Evolutionary conservation across 1,140 invertebrate species (phyloP).

Genomic region (Teleopsis dalmanni): DNA sequence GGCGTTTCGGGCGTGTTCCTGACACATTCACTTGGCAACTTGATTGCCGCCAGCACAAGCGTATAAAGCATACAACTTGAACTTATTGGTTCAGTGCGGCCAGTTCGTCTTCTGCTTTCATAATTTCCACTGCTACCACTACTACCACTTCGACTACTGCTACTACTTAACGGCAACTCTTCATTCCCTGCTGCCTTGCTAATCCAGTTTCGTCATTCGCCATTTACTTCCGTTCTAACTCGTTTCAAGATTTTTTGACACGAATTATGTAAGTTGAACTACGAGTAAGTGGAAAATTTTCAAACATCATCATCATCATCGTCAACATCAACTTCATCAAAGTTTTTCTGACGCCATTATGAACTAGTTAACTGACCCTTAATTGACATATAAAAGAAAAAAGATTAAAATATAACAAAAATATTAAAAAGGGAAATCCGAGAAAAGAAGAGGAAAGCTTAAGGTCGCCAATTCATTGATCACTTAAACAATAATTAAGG

Average conservation of each 20-base stretch:
- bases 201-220: no score
- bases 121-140: no score
- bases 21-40: constrained; percentile 6
- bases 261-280: constrained; percentile 7
- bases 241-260: no score
- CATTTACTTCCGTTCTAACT: no score
- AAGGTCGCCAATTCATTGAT: no score
- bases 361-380: constrained; percentile 9
- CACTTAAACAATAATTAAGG: no score
- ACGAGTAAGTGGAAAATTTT: background rate
- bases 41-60: no score
- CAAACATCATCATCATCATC: background rate
- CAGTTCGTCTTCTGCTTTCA: background rate
- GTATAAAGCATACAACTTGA: no score
- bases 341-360: constrained; percentile 7
- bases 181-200: no score
- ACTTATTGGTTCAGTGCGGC: background rate
- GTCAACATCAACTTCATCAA: background rate
- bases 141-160: background rate
- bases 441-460: no score
- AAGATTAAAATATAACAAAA: no score
- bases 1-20: constrained; percentile 8
- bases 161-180: background rate
- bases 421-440: no score
- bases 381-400: constrained; percentile 9